Evolutionary conservation across 1,140 invertebrate genomes (phyloP).

Genomic region (Harpegnathos saltator): DNA sequence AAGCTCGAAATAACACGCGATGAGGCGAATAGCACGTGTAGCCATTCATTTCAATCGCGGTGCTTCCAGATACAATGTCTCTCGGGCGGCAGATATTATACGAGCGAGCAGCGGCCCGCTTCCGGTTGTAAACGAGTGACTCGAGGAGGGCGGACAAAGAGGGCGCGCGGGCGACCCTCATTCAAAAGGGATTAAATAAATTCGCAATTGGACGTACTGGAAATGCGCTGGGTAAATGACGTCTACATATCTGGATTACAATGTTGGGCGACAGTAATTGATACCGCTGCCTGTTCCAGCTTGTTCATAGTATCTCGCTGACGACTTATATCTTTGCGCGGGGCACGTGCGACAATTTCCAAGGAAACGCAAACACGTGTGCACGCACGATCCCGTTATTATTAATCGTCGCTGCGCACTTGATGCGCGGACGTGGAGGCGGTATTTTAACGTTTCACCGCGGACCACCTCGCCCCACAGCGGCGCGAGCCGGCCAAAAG

Average conservation of each 20-base stretch:
- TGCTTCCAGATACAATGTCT: conserved; percentile 70
- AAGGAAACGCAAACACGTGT: conserved; percentile 53
- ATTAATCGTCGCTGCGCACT: conserved; percentile 40
- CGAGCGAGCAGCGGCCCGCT: conserved; percentile 66
- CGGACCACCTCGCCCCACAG: no score
- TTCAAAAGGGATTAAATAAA: conserved; percentile 69
- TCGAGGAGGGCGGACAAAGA: conserved; percentile 51
- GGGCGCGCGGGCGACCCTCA: conserved; percentile 30
- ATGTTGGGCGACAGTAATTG: conserved; percentile 63
- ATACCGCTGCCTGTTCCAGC: conserved; percentile 56
- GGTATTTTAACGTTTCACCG: conserved; percentile 38
- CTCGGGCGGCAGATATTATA: conserved; percentile 65
- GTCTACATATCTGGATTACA: conserved; percentile 70
- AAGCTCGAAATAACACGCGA: conserved; percentile 73
- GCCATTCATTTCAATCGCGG: conserved; percentile 70
- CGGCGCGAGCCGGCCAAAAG: no score
- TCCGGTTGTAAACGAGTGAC: conserved; percentile 73
- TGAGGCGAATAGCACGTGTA: conserved; percentile 72
- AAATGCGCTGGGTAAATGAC: conserved; percentile 66
- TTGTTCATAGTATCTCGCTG: conserved; percentile 41
- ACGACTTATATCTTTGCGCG: conserved; percentile 54
- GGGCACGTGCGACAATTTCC: conserved; percentile 53
- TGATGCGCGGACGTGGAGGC: conserved; percentile 11
- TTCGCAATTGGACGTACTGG: conserved; percentile 70
- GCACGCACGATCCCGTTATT: conserved; percentile 16